These are phyloP conservation scores for Pithys albifrons DNA, from an alignment of 2,113 vertebrate genomes.

Conservation along the genomic window DNA sequence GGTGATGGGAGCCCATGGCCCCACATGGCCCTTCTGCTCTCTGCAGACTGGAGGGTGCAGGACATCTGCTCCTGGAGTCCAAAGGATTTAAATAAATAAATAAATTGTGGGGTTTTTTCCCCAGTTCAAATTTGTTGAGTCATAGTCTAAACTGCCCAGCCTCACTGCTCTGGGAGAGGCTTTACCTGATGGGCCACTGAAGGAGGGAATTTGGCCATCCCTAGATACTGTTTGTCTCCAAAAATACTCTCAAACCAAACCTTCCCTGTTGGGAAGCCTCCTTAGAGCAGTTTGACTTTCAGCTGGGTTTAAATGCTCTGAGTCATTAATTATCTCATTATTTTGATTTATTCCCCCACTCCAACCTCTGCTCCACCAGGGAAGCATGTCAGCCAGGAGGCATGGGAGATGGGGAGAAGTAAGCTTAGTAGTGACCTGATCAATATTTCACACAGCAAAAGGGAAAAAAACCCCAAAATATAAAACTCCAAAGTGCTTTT, in stretches of 20 bases:
- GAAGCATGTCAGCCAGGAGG: neutral
- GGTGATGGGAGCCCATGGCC: neutral
- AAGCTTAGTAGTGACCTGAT: neutral
- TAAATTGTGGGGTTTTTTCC: accelerated
- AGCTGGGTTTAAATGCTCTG: neutral
- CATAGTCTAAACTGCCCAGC: neutral
- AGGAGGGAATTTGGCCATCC: neutral
- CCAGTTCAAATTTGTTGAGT: neutral
- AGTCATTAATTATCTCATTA: neutral
- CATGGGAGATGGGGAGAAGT: accelerated
- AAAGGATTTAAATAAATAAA: neutral
- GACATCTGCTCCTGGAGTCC: neutral
- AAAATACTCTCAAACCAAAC: neutral
- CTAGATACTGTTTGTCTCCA: neutral
- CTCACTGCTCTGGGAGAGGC: neutral
- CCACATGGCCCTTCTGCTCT: accelerated
- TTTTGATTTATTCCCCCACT: neutral
- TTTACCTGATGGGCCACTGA: neutral
- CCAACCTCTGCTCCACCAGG: neutral
- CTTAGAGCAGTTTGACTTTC: neutral
- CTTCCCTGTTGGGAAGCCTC: neutral
- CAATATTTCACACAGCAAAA: neutral
- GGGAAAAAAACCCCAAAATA: neutral
- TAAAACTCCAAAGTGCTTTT: accelerated
- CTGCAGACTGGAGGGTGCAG: neutral